These are phyloP conservation scores for Leptinotarsa juncta DNA, from an alignment of 2,888 invertebrate genomes.

Conservation along the genomic window DNA sequence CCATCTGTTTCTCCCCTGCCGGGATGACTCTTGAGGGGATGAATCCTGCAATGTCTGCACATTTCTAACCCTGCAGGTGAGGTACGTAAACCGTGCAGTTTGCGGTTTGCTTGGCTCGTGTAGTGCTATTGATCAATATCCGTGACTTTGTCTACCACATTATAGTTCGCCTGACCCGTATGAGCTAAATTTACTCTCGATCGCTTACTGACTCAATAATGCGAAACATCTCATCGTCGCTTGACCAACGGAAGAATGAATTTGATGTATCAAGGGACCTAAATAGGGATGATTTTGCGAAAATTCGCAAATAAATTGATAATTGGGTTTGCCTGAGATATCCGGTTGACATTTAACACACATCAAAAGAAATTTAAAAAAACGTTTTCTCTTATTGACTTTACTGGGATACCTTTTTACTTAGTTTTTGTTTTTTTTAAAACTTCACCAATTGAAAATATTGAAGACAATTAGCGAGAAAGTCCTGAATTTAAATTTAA, in stretches of 20 bases:
- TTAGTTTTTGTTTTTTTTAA: too few relatives aligned
- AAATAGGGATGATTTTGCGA: too few relatives aligned
- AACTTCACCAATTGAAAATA: too few relatives aligned
- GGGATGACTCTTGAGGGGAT: not conserved
- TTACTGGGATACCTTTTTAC: too few relatives aligned
- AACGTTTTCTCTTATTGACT: too few relatives aligned
- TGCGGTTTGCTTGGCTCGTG: constrained; percentile 4
- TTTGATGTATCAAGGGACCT: not conserved
- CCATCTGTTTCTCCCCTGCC: not conserved
- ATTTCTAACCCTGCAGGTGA: constrained; percentile 4
- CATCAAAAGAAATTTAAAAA: too few relatives aligned
- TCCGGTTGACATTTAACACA: too few relatives aligned
- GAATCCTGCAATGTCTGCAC: not conserved
- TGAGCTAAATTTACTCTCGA: not conserved
- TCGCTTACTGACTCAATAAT: constrained; percentile 5
- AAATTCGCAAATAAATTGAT: too few relatives aligned
- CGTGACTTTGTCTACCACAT: constrained; percentile 3
- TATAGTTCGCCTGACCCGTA: not conserved
- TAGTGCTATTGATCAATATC: constrained; percentile 14
- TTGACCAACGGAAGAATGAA: not conserved
- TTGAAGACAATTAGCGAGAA: too few relatives aligned
- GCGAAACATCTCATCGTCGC: not conserved
- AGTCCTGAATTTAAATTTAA: too few relatives aligned
- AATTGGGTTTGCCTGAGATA: too few relatives aligned
- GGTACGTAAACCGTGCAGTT: constrained; percentile 4